Evolutionary conservation across 2,888 invertebrate genomes (phyloP), one percentile per base, ranked within the genome.

Genomic region (Acronicta aceris): DNA sequence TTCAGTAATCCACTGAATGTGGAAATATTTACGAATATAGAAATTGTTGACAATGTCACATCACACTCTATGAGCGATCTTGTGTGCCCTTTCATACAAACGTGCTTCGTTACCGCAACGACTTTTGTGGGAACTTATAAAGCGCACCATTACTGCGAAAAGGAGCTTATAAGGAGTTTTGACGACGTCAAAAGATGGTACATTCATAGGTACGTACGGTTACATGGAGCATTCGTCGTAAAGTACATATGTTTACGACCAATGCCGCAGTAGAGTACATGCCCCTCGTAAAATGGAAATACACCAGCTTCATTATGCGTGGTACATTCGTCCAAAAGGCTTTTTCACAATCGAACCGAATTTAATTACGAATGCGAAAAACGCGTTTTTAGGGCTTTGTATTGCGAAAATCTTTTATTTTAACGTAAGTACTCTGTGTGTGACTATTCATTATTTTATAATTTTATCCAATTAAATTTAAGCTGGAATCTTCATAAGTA

Each of bases 171-270:
- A 60, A 51, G 49, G 57, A 62, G 65, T 65, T 68, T 70, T 74
- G 74, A 75, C 74, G 71, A 72, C 71, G 65, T 59, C 59, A 52
- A 57, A 59, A 58, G 59, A 54, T 47, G 50, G 46, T 56, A 33
- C 54, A 36, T 40, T 42, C 48, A 36, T 36, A 12, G 47, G 36
- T 53, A 41, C 69, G 42, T 36, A 3, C 36, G 40, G 16, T 2
- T 36, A 52, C 47, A 41, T 33, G 56, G 45, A 57, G 43, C 38
- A 60, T 64, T 73, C 43, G 60, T 85, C 87, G 81, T 89, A 89
- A 90, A 90, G 81, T 82, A 86, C 83, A 81, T 82, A 87, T 85
- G 86, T 90, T 90, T 90, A 90, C 86, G 87, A 85, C 78, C 81
- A 71, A 73, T 73, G 75, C 71, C 77, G 59, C 59, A 71, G 68